Evolutionary conservation across 2,888 invertebrate species (phyloP).

Genomic region (Drosophila merina): DNA sequence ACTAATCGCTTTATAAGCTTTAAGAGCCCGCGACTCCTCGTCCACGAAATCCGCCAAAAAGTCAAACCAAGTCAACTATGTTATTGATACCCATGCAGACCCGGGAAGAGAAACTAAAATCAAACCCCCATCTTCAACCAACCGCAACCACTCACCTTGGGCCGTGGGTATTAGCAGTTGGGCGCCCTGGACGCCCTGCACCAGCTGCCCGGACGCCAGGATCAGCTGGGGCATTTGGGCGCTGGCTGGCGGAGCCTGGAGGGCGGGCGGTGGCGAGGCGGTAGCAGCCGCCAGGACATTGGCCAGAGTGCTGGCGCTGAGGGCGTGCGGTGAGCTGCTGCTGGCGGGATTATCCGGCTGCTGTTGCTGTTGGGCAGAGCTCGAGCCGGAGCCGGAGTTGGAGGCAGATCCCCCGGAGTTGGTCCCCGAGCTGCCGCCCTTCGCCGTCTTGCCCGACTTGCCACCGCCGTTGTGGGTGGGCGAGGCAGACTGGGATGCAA

Average conservation of each 20-base stretch:
- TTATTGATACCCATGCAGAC: conserved; percentile 60
- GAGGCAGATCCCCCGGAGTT: conserved; percentile 37
- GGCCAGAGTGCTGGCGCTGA: conserved; percentile 75
- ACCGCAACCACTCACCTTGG: conserved; percentile 88
- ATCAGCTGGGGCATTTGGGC: conserved; percentile 93
- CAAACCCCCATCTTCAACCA: conserved; percentile 6
- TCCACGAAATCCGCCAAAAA: conserved; percentile 26
- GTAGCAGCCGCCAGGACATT: conserved; percentile 81
- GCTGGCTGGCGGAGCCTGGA: conserved; percentile 80
- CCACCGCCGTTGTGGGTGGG: conserved; percentile 43
- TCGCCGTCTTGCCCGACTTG: conserved; percentile 60
- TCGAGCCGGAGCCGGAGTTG: conserved; percentile 43
- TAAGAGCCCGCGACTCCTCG: conserved; percentile 32
- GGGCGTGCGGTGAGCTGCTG: conserved; percentile 67
- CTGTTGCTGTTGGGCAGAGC: conserved; percentile 43
- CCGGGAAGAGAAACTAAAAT: conserved; percentile 28
- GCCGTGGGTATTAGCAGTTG: conserved; percentile 97
- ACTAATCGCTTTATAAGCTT: conserved; percentile 61
- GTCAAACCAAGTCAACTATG: conserved; percentile 72
- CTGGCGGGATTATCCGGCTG: conserved; percentile 73
- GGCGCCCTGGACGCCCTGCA: conserved; percentile 96
- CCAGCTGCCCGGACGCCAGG: conserved; percentile 94
- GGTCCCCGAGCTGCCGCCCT: conserved; percentile 32
- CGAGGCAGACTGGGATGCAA: conserved; percentile 42
- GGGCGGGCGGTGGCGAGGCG: conserved; percentile 83